phyloP scores from a whole-genome alignment of 35 echinoderm and acorn worm species.

The Diadema setosum region DNA sequence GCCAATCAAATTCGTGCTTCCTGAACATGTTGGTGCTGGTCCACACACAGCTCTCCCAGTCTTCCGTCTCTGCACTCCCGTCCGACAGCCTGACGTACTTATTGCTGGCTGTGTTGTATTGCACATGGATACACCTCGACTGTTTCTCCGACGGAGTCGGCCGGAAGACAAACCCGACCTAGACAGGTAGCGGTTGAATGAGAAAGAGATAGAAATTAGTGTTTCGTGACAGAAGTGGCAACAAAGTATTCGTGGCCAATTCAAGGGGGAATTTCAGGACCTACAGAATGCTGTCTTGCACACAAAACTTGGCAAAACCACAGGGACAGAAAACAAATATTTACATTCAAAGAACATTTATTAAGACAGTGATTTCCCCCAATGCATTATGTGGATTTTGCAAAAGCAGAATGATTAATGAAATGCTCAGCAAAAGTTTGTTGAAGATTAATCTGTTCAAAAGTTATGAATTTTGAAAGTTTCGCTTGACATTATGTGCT shows the following conservation, averaged over 20 bases:
- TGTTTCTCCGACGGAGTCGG: constrained; percentile 37
- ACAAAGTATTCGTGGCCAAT: background rate
- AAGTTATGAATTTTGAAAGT: too few species aligned
- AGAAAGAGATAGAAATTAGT: too few species aligned
- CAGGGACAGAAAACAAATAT: too few species aligned
- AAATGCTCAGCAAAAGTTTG: too few species aligned
- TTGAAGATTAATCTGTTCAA: too few species aligned
- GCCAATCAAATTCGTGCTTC: constrained; percentile 94
- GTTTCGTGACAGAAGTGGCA: too few species aligned
- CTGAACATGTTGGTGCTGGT: constrained; percentile 36
- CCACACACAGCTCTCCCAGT: constrained; percentile 63
- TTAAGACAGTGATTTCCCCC: too few species aligned
- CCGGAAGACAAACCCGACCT: constrained; percentile 42
- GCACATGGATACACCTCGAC: constrained; percentile 56
- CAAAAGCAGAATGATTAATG: too few species aligned
- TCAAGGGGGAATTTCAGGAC: background rate
- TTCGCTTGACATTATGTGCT: too few species aligned
- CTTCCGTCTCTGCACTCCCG: constrained; percentile 46
- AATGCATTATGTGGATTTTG: too few species aligned
- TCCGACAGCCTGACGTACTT: constrained; percentile 63
- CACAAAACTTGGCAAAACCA: too few species aligned
- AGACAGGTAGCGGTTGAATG: background rate
- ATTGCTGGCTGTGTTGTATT: constrained; percentile 67
- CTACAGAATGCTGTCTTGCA: background rate
- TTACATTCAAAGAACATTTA: too few species aligned